phyloP scores from a whole-genome alignment of 1,140 invertebrate genomes.

The Yoshiicerus persimilis region DNA sequence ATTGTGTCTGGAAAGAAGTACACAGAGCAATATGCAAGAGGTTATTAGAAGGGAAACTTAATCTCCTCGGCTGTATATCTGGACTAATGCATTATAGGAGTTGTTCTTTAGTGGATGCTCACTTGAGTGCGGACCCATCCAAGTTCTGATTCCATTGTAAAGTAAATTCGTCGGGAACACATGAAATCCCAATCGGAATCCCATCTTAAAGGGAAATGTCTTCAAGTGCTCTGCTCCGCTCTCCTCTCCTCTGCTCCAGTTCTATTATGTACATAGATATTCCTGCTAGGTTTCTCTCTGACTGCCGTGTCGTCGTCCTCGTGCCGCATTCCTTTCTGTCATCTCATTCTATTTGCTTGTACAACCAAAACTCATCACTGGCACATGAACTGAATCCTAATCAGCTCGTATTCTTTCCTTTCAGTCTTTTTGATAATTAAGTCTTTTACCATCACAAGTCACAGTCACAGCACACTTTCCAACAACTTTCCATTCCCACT shows the following conservation, averaged over 20 bases:
- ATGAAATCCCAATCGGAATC: neutral
- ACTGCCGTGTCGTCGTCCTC: neutral
- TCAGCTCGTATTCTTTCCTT: slow-evolving; percentile 13
- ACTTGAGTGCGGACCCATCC: neutral
- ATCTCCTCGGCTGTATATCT: neutral
- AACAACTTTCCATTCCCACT: neutral
- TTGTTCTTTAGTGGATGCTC: neutral
- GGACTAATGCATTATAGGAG: neutral
- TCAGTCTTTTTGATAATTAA: slow-evolving; percentile 11
- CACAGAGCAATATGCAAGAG: neutral
- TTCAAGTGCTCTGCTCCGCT: neutral
- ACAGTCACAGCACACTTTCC: neutral
- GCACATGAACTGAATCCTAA: slow-evolving; percentile 27
- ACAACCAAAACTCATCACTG: slow-evolving; percentile 31
- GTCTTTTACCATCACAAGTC: neutral
- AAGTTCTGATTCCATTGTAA: neutral
- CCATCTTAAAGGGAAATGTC: neutral
- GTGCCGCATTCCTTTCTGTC: slow-evolving; percentile 28
- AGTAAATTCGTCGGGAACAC: neutral
- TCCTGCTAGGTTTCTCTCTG: neutral
- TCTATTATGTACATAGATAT: neutral
- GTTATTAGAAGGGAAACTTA: too few relatives aligned
- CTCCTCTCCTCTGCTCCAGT: neutral
- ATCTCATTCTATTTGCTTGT: slow-evolving; percentile 24
- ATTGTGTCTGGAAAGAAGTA: neutral